A percentile compares a stretch with the other conserved stretches of the same genome.
phyloP scores from a whole-genome alignment of 2,113 vertebrate species.

The Microcebus lehilahytsara region DNA sequence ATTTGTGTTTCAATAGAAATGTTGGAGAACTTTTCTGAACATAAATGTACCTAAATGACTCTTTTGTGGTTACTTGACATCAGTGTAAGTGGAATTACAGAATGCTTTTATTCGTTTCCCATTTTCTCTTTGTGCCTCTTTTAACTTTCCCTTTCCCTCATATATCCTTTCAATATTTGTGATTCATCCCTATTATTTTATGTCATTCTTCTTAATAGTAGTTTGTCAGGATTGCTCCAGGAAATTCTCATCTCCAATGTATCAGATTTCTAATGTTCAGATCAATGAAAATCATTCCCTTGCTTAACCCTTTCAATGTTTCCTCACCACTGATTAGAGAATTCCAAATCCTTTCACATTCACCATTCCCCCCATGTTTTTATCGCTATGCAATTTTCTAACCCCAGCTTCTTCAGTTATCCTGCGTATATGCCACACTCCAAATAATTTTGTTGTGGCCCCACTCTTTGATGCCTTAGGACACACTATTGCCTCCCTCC shows the following conservation, averaged over 20 bases:
- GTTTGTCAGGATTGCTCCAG: background rate
- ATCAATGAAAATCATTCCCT: background rate
- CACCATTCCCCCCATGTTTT: background rate
- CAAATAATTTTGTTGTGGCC: background rate
- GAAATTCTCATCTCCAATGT: background rate
- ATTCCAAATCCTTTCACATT: background rate
- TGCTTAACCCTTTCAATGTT: background rate
- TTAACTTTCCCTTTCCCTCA: background rate
- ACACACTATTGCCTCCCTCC: background rate
- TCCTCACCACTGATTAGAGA: background rate
- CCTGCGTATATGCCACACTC: accelerated
- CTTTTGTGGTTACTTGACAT: background rate
- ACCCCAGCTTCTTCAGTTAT: background rate
- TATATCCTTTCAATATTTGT: background rate
- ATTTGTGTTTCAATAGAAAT: background rate
- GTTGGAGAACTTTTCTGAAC: background rate
- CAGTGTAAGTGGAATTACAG: background rate
- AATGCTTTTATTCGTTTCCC: background rate
- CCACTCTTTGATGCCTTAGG: background rate
- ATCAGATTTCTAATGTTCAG: background rate
- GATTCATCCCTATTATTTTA: background rate
- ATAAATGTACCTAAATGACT: background rate
- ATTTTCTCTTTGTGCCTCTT: background rate
- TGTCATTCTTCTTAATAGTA: background rate
- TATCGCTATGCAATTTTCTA: background rate